phyloP scores from a whole-genome alignment of 2,113 vertebrate genomes.

The Paradoxurus hermaphroditus region DNA sequence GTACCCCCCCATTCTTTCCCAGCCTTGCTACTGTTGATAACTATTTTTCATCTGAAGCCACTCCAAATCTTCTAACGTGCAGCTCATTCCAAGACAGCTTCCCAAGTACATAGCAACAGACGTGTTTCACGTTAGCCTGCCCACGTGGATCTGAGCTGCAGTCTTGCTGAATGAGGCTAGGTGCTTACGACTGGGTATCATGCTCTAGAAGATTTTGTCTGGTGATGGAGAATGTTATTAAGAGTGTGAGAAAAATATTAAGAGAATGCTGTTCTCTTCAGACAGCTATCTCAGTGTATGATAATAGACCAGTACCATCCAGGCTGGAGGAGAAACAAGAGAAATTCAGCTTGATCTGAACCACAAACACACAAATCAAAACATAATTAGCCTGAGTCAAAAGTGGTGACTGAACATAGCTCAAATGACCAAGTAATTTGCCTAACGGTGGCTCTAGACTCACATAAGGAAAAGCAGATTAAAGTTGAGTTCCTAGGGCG shows the following conservation, averaged over 20 bases:
- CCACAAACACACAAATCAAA: not conserved
- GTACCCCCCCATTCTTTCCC: not conserved
- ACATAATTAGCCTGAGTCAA: not conserved
- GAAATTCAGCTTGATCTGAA: not conserved
- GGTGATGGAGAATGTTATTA: not conserved
- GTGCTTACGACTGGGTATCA: rapidly evolving
- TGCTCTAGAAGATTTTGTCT: not conserved
- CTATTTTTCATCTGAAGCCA: not conserved
- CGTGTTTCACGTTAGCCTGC: not conserved
- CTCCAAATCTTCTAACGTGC: not conserved
- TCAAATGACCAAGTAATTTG: not conserved
- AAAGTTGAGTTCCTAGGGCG: not conserved
- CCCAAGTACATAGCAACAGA: not conserved
- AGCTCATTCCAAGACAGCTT: not conserved
- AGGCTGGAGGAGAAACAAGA: not conserved
- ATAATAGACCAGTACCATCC: too few species aligned
- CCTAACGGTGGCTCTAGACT: not conserved
- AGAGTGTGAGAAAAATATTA: not conserved
- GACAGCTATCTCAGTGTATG: not conserved
- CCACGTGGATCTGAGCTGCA: not conserved
- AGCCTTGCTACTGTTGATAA: not conserved
- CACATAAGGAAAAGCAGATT: not conserved
- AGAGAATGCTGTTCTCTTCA: not conserved
- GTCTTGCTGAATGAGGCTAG: not conserved
- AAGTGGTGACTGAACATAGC: not conserved